Percentiles rank a stretch among this genome's conserved stretches.
Conservation (phyloP, 2,113 vertebrate genomes). For the Neotragus pygmaeus region DNA sequence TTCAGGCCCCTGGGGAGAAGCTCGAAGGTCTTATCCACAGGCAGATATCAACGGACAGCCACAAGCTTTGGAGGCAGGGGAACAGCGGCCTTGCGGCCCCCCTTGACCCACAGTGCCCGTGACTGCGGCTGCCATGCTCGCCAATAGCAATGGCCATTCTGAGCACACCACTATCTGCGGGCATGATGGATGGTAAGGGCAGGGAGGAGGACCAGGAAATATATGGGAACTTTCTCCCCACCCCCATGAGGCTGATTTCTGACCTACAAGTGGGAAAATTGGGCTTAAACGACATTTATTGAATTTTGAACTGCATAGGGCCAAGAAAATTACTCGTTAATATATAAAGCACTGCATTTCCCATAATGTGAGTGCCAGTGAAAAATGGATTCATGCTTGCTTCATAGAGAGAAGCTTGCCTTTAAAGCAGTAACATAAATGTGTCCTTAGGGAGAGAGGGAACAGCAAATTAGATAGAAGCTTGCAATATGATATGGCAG, state of each 20-base stretch:
- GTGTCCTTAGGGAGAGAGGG: slow-evolving; percentile 55
- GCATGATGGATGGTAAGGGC: not conserved
- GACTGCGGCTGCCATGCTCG: not conserved
- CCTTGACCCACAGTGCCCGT: not conserved
- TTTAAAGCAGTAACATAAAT: slow-evolving; percentile 36
- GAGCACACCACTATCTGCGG: not conserved
- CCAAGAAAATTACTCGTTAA: slow-evolving; percentile 62
- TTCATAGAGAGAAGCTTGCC: slow-evolving; percentile 40
- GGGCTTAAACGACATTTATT: slow-evolving; percentile 58
- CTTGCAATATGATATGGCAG: not conserved
- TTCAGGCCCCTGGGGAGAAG: not conserved
- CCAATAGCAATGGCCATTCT: too few relatives aligned
- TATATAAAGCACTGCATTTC: slow-evolving; percentile 50
- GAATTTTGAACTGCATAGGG: slow-evolving; percentile 57
- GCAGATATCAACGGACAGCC: not conserved
- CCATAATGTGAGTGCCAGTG: slow-evolving; percentile 46
- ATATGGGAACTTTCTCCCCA: not conserved
- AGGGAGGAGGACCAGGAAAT: not conserved
- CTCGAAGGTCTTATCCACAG: not conserved
- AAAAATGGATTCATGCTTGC: slow-evolving; percentile 38
- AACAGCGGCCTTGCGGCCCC: not conserved
- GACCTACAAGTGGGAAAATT: slow-evolving; percentile 38
- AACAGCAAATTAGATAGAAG: slow-evolving; percentile 18
- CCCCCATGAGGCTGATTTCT: not conserved
- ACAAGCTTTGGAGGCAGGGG: not conserved